These are phyloP conservation scores for Aleiodes sp. DNA, from an alignment of 1,140 invertebrate species.

Conservation along the genomic window DNA sequence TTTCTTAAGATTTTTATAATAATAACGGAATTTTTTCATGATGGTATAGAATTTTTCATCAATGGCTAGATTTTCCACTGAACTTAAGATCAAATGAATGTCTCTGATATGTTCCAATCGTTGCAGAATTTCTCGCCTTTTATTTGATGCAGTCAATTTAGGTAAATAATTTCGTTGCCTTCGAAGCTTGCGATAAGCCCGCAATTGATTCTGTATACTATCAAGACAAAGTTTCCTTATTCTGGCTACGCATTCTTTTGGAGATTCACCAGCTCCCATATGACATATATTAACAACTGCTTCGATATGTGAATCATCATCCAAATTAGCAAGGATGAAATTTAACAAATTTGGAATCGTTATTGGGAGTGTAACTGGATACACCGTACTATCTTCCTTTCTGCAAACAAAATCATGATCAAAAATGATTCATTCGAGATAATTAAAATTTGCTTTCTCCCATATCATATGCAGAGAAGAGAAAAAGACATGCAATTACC, in stretches of 20 bases:
- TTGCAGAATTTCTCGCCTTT: conserved; percentile 47
- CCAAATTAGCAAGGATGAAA: conserved; percentile 77
- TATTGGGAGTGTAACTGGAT: conserved; percentile 71
- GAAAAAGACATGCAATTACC: conserved; percentile 58
- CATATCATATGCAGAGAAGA: not conserved
- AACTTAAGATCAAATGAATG: conserved; percentile 56
- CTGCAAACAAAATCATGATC: conserved; percentile 62
- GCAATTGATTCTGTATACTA: conserved; percentile 52
- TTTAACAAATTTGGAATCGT: conserved; percentile 75
- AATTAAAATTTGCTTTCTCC: conserved; percentile 27
- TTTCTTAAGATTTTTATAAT: conserved; percentile 40
- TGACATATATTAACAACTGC: conserved; percentile 62
- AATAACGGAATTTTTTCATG: conserved; percentile 45
- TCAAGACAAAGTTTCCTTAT: conserved; percentile 58
- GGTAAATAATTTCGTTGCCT: conserved; percentile 38
- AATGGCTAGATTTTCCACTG: conserved; percentile 47
- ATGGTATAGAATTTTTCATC: conserved; percentile 46
- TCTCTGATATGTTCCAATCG: conserved; percentile 57
- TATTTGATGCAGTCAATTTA: conserved; percentile 37
- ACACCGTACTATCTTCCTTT: conserved; percentile 79
- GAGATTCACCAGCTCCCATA: conserved; percentile 47
- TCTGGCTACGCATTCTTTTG: conserved; percentile 54
- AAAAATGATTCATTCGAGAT: not conserved
- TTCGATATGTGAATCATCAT: conserved; percentile 58
- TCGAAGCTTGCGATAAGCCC: conserved; percentile 47